phyloP scores from a whole-genome alignment of 1,140 invertebrate species.

The Zaprionus taronus region DNA sequence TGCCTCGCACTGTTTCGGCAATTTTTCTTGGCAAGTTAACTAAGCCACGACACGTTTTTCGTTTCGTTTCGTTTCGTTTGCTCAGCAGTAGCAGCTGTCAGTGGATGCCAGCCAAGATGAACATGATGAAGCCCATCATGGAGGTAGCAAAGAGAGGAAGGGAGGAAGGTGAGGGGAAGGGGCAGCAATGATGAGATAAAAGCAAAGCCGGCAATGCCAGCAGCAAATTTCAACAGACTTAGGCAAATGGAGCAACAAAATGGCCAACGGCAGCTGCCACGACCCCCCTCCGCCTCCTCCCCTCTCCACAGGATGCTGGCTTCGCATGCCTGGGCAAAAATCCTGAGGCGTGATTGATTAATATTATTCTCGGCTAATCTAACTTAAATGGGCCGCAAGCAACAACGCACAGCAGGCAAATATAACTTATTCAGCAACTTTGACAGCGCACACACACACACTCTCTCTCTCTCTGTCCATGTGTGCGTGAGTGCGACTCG shows the following conservation, averaged over 20 bases:
- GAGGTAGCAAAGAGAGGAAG: background rate
- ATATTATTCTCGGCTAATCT: slow-evolving; percentile 83
- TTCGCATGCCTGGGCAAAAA: slow-evolving; percentile 44
- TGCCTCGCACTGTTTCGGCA: slow-evolving; percentile 45
- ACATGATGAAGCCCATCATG: slow-evolving; percentile 79
- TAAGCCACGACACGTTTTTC: slow-evolving; percentile 75
- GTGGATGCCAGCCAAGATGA: slow-evolving; percentile 63
- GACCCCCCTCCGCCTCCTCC: background rate
- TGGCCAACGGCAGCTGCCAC: slow-evolving; percentile 47
- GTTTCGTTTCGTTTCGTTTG: slow-evolving; percentile 2
- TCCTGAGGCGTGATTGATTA: slow-evolving; percentile 82
- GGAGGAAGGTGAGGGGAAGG: background rate
- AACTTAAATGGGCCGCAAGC: slow-evolving; percentile 76
- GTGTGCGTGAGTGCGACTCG: slow-evolving; percentile 70
- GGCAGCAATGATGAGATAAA: slow-evolving; percentile 49
- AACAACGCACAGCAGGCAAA: slow-evolving; percentile 45
- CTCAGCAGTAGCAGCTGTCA: slow-evolving; percentile 68
- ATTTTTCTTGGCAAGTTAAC: slow-evolving; percentile 79
- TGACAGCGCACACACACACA: slow-evolving; percentile 16
- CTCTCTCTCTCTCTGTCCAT: background rate
- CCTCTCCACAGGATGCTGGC: slow-evolving; percentile 8
- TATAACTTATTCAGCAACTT: slow-evolving; percentile 80
- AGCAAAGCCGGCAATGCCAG: slow-evolving; percentile 38
- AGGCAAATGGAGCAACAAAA: slow-evolving; percentile 80
- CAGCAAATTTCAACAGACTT: slow-evolving; percentile 51